phyloP scores from a whole-genome alignment of 2,888 invertebrate species.

The Danaus chrysippus region DNA sequence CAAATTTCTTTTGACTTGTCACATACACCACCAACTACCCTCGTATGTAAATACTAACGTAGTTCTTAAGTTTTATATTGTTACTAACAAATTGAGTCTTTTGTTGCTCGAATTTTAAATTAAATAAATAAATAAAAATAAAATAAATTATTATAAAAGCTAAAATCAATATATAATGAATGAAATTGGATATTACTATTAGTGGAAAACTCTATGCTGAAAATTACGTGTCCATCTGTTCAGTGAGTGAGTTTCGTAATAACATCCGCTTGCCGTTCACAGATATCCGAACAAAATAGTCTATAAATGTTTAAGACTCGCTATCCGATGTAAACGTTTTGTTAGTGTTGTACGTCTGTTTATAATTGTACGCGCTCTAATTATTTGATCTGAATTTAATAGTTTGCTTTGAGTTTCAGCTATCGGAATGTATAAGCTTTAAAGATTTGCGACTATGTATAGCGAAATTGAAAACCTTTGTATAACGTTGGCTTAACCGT shows the following conservation, averaged over 20 bases:
- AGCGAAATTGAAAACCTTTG: too few relatives aligned
- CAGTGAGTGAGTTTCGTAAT: not conserved
- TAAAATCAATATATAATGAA: not conserved
- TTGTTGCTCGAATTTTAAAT: not conserved
- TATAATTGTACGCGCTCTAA: not conserved
- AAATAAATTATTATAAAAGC: not conserved
- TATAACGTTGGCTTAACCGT: not conserved
- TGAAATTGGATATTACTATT: not conserved
- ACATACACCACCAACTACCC: too few relatives aligned
- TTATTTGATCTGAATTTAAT: not conserved
- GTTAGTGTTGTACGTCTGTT: not conserved
- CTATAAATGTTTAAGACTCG: not conserved
- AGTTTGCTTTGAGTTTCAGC: not conserved
- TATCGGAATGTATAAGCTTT: too few relatives aligned
- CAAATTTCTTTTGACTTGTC: too few relatives aligned
- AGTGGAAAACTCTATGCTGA: not conserved
- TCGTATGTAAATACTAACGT: not conserved
- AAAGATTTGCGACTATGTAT: too few relatives aligned
- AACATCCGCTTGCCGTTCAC: not conserved
- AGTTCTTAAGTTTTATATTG: too few relatives aligned
- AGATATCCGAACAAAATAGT: slow-evolving; percentile 1
- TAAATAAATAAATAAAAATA: not conserved
- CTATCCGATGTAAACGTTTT: slow-evolving; percentile 1
- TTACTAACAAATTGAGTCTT: too few relatives aligned
- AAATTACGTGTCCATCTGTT: not conserved